Percentiles rank a stretch among this genome's conserved stretches.
Conservation (phyloP, 1,140 invertebrate genomes). For the Tribolium castaneum region DNA sequence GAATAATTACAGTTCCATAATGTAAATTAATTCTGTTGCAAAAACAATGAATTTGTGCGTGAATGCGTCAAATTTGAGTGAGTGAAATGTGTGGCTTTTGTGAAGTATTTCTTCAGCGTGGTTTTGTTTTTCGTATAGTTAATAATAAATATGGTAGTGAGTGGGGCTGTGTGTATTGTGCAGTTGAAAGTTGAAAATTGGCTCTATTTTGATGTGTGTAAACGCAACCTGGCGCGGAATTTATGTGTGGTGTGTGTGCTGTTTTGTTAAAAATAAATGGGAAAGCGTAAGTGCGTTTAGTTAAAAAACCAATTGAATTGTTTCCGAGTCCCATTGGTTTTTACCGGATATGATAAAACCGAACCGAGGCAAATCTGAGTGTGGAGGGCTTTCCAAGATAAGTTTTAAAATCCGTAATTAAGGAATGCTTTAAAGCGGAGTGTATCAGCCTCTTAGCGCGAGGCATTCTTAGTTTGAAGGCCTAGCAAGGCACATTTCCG, state of each 20-base stretch:
- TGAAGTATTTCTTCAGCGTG: neutral
- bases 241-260: conserved; percentile 12
- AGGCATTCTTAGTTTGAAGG: conserved; percentile 33
- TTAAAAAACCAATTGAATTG: conserved; percentile 31
- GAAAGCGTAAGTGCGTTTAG: conserved; percentile 20
- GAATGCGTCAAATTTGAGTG: no score
- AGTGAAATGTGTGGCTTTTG: neutral
- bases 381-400: conserved; percentile 17
- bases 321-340: conserved; percentile 14
- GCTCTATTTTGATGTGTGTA: conserved; percentile 13
- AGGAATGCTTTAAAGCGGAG: conserved; percentile 34
- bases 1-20: no score
- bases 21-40: no score
- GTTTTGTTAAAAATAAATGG: conserved; percentile 17
- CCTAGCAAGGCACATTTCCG: conserved; percentile 34
- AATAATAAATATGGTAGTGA: conserved; percentile 17
- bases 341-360: conserved; percentile 9
- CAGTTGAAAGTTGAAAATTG: conserved; percentile 3
- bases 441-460: conserved; percentile 32
- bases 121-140: neutral
- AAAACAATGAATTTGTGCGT: no score
- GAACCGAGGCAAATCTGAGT: conserved; percentile 8
- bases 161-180: neutral
- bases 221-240: conserved; percentile 10
- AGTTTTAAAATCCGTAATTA: conserved; percentile 36